A percentile compares a stretch with the other conserved stretches of the same genome.
phyloP scores from a whole-genome alignment of 2,113 vertebrate genomes.

The Suricata suricatta region DNA sequence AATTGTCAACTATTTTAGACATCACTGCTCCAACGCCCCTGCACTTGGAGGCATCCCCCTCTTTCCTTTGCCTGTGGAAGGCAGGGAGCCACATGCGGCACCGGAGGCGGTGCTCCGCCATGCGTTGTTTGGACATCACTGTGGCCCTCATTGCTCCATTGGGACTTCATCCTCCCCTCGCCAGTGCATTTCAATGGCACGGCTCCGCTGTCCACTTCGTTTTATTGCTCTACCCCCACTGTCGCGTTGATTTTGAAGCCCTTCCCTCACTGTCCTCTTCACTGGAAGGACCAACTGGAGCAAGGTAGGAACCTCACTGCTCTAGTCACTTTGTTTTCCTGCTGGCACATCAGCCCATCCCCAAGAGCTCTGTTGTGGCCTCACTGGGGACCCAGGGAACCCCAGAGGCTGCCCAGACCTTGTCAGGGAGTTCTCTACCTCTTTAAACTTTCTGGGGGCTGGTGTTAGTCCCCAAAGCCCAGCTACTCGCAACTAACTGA shows the following conservation, averaged over 20 bases:
- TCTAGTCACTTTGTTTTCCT: neutral
- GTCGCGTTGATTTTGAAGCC: neutral
- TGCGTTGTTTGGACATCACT: neutral
- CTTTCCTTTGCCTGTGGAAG: accelerated
- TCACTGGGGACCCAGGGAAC: neutral
- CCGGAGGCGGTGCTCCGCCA: accelerated
- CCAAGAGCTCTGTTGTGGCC: neutral
- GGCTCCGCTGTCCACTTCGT: neutral
- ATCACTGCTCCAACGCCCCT: neutral
- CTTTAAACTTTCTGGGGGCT: neutral
- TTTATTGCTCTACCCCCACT: neutral
- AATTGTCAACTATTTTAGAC: neutral
- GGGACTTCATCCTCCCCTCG: neutral
- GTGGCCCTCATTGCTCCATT: neutral
- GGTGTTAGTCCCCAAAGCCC: neutral
- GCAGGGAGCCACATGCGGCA: too few relatives aligned
- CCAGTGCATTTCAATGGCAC: neutral
- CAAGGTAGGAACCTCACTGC: neutral
- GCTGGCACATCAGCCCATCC: neutral
- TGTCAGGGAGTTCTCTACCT: neutral
- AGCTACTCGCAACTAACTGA: neutral
- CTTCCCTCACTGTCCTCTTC: neutral
- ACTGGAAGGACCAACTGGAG: neutral
- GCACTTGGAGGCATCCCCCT: neutral
- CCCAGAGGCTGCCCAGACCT: neutral